These are phyloP conservation scores for Pristionchus fissidentatus DNA, from an alignment of 2,888 invertebrate species.

Conservation along the genomic window DNA sequence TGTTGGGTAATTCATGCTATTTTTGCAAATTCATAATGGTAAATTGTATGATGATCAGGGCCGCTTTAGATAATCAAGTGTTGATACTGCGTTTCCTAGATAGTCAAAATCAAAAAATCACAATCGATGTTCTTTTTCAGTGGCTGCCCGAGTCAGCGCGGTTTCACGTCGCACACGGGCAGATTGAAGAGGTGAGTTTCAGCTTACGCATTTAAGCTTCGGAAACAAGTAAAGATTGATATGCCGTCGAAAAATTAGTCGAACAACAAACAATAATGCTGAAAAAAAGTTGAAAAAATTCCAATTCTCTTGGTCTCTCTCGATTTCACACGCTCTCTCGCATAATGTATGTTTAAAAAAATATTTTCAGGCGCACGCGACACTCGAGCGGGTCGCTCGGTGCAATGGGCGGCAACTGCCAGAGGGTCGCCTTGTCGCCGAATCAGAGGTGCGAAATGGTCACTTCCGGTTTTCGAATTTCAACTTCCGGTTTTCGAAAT, in stretches of 20 bases:
- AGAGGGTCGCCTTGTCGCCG: constrained; percentile 84
- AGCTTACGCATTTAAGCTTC: too few species aligned
- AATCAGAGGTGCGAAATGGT: constrained; percentile 6
- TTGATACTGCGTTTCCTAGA: background rate
- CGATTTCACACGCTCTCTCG: too few species aligned
- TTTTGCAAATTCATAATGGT: background rate
- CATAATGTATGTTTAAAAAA: constrained; percentile 75
- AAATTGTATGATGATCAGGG: too few species aligned
- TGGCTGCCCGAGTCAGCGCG: constrained; percentile 94
- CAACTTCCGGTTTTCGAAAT: background rate
- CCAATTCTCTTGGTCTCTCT: too few species aligned
- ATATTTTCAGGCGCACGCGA: constrained; percentile 83
- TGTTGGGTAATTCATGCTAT: constrained; percentile 34
- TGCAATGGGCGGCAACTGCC: constrained; percentile 92
- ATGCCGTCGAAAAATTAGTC: too few species aligned
- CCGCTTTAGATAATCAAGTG: too few species aligned
- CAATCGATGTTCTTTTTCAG: constrained; percentile 79
- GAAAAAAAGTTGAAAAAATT: too few species aligned
- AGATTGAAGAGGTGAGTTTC: constrained; percentile 33
- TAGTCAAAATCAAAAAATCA: background rate
- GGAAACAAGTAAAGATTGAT: too few species aligned
- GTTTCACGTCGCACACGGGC: constrained; percentile 89
- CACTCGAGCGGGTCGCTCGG: constrained; percentile 87
- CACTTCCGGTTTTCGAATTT: background rate
- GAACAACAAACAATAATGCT: too few species aligned